Evolutionary conservation across 2,113 vertebrate species (phyloP).

Genomic region (Heloderma charlesbogerti): DNA sequence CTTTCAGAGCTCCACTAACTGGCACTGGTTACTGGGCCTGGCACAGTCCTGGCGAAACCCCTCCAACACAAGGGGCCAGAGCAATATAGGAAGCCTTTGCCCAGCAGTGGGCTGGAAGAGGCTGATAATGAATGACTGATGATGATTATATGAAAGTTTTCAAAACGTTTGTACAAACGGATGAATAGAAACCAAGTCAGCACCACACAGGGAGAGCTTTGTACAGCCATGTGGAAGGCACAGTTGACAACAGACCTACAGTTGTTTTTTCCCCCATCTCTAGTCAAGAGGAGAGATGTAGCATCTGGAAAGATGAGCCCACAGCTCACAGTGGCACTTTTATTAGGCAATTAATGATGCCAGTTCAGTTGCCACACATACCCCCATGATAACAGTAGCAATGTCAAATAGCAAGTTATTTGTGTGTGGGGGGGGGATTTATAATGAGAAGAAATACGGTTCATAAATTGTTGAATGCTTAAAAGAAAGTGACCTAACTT

Average conservation of each 20-base stretch:
- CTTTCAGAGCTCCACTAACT: background rate
- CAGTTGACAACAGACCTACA: background rate
- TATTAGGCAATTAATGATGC: background rate
- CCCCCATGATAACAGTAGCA: background rate
- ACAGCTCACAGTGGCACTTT: background rate
- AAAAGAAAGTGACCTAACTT: constrained; percentile 48
- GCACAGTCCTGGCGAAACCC: constrained; percentile 62
- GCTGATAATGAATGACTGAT: constrained; percentile 67
- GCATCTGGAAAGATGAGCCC: background rate
- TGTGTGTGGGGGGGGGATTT: background rate
- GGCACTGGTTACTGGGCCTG: constrained; percentile 39
- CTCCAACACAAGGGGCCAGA: constrained; percentile 34
- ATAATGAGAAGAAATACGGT: constrained; percentile 10
- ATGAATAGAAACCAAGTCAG: constrained; percentile 42
- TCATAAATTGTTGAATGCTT: constrained; percentile 46
- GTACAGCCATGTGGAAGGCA: background rate
- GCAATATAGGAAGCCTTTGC: constrained; percentile 51
- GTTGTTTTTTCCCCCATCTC: background rate
- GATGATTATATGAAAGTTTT: constrained; percentile 53
- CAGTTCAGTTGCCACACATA: rapidly evolving
- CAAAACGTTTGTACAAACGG: constrained; percentile 50
- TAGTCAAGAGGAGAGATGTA: rapidly evolving
- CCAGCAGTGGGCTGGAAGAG: constrained; percentile 62
- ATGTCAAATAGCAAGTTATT: background rate
- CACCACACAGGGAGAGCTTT: background rate